Evolutionary conservation across 2,113 vertebrate species (phyloP), one percentile per base, ranked within the genome.

Genomic region (Xiphophorus hellerii): DNA sequence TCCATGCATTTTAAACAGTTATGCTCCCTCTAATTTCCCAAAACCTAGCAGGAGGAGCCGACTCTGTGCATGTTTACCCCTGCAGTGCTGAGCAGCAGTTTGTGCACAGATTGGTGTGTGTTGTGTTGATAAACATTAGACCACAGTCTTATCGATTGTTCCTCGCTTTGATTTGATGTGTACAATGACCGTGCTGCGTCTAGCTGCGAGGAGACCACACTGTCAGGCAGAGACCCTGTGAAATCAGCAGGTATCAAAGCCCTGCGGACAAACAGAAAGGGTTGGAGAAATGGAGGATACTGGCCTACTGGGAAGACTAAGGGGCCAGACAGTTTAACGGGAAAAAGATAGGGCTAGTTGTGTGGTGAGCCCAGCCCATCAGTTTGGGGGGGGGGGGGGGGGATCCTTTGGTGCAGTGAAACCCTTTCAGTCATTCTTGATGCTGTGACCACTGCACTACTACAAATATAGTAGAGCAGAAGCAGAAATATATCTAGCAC

Each of bases 81-180:
- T 78, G 85, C 87, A 72, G 77, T 27, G 70, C 44, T 85, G 74
- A 73, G 71, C 72, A 51, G 64, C 0, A 62, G 44, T 64, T 75
- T 62, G 37, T 71, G 74, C 77, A 71, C 80, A 71, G 51, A 77
- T 73, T 66, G 65, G 76, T 84, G 84, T 80, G 42, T 83, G 83
- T 69, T 84, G 72, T 84, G 84, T 83, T 91, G 84, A 89, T 88
- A 83, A 89, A 90, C 88, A 90, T 86, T 68, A 85, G 80, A 81
- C 78, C 66, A 37, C 87, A 77, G 17, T 14, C 44, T 58, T 87
- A 90, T 92, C 58, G 90, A 92, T 91, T 72, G 78, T 65, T 87
- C 83, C 87, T 87, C 85, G 74, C 78, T 73, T 80, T 83, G 86
- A 89, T 87, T 88, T 82, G 83, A 89, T 90, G 85, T 86, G 69